Conservation (phyloP, 2,888 invertebrate genomes). For the Microdon myrmicae region DNA sequence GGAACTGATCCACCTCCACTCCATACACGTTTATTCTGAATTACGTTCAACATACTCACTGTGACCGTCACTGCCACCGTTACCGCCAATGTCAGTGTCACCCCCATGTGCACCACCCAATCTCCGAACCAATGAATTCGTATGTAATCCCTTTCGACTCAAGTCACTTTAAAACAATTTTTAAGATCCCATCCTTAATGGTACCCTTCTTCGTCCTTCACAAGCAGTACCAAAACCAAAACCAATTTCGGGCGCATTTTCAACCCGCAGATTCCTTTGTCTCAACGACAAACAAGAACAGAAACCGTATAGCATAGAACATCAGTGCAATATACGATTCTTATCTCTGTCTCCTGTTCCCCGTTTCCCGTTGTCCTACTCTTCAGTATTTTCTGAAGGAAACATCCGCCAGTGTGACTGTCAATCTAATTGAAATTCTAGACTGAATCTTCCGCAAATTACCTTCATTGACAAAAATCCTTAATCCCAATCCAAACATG, state of each 20-base stretch:
- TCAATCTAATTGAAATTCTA: conserved; percentile 67
- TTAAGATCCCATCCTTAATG: conserved; percentile 28
- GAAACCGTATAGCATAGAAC: too few species aligned
- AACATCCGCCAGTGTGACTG: conserved; percentile 55
- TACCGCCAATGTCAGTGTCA: too few species aligned
- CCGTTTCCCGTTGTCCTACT: conserved; percentile 7
- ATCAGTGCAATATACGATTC: background rate
- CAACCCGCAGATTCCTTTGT: conserved; percentile 33
- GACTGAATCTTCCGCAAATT: conserved; percentile 67
- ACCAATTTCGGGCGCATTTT: conserved; percentile 21
- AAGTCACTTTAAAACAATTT: conserved; percentile 52
- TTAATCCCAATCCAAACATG: conserved; percentile 61
- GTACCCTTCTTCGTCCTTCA: background rate
- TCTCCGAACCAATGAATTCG: too few species aligned
- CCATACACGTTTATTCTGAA: background rate
- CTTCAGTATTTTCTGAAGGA: conserved; percentile 10
- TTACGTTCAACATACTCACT: background rate
- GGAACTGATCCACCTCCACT: too few species aligned
- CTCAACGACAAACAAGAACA: conserved; percentile 18
- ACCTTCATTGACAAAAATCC: conserved; percentile 66
- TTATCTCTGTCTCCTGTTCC: conserved; percentile 1
- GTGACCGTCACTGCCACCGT: too few species aligned
- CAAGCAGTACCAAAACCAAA: conserved; percentile 1
- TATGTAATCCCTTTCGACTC: conserved; percentile 49
- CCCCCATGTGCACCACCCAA: too few species aligned